Conservation (phyloP, 2,888 invertebrate species). For the Hoplodrina ambigua region DNA sequence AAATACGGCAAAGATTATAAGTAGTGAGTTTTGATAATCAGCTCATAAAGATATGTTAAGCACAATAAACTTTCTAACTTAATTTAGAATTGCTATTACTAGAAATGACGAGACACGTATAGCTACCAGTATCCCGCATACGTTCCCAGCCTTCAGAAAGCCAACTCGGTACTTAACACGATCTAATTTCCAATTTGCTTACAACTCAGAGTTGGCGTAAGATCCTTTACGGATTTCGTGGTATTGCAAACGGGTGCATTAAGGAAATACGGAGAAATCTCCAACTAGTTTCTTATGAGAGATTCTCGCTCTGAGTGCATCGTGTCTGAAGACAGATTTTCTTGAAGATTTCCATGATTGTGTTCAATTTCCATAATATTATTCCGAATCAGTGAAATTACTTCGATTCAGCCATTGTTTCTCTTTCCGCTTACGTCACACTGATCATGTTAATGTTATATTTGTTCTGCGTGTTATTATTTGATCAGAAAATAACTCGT, state of each 20-base stretch:
- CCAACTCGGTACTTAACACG: slow-evolving; percentile 58
- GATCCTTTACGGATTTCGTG: slow-evolving; percentile 61
- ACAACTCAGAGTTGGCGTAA: slow-evolving; percentile 55
- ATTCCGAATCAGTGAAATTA: slow-evolving; percentile 23
- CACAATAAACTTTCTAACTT: slow-evolving; percentile 54
- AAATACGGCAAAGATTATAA: slow-evolving; percentile 22
- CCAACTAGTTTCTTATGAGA: slow-evolving; percentile 49
- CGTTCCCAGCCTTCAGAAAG: slow-evolving; percentile 38
- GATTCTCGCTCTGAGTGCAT: slow-evolving; percentile 30
- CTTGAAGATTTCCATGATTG: slow-evolving; percentile 17
- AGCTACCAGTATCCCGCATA: slow-evolving; percentile 18
- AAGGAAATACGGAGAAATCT: slow-evolving; percentile 57
- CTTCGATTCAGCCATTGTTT: slow-evolving; percentile 20
- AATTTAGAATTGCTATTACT: slow-evolving; percentile 48
- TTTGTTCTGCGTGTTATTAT: slow-evolving; percentile 4
- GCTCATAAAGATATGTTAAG: slow-evolving; percentile 54
- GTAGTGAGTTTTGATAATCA: slow-evolving; percentile 54
- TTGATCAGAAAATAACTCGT: slow-evolving; percentile 25
- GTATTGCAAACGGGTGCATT: slow-evolving; percentile 62
- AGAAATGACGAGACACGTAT: neutral
- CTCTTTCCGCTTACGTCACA: slow-evolving; percentile 4
- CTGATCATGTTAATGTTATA: slow-evolving; percentile 12
- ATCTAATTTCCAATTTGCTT: slow-evolving; percentile 63
- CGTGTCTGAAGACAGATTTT: slow-evolving; percentile 30
- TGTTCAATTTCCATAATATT: slow-evolving; percentile 33